Evolutionary conservation across 2,113 vertebrate species (phyloP).

Genomic region (Laticauda laticaudata): DNA sequence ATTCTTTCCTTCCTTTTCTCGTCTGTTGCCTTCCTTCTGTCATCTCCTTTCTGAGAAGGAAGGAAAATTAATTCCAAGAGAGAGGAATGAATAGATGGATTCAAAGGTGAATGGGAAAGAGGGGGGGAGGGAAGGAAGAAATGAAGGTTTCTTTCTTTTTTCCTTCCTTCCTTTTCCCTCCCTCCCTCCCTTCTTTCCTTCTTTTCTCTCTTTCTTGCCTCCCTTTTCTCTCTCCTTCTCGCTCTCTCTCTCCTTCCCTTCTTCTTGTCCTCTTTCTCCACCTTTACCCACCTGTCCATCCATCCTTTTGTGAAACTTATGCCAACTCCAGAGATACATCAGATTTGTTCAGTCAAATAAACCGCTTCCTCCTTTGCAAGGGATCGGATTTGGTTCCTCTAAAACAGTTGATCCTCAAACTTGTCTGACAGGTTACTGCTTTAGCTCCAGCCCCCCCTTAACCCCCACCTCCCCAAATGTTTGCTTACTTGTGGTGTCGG

Average conservation of each 20-base stretch:
- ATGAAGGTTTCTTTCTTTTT: neutral
- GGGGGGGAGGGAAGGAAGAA: too few relatives aligned
- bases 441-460: neutral
- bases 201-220: neutral
- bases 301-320: neutral
- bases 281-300: neutral
- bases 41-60: neutral
- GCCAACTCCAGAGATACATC: neutral
- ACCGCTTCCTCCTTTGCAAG: neutral
- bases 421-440: neutral
- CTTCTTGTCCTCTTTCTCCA: neutral
- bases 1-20: neutral
- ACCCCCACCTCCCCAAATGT: neutral
- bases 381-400: neutral
- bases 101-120: too few relatives aligned
- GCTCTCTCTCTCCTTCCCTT: neutral
- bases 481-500: neutral
- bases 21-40: neutral
- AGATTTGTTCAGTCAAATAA: neutral
- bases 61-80: neutral
- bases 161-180: too few relatives aligned
- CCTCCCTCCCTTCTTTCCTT: too few relatives aligned
- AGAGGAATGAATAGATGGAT: neutral
- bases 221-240: neutral
- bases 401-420: neutral